Evolutionary conservation across 2,888 invertebrate species (phyloP).

Genomic region (Galerucella pusilla): DNA sequence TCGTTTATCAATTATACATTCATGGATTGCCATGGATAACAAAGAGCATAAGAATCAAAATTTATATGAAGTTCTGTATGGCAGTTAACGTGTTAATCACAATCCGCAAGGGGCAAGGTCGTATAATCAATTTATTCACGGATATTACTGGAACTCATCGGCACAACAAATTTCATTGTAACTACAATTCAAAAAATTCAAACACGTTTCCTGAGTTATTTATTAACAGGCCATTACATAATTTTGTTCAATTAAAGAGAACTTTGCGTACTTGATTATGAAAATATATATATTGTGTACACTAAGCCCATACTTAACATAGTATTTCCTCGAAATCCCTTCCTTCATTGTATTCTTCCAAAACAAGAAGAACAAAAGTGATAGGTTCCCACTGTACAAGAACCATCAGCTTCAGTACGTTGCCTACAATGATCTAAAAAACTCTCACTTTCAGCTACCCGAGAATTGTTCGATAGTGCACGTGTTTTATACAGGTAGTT

Average conservation of each 20-base stretch:
- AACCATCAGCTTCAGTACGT: slow-evolving; percentile 36
- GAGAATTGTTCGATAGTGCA: slow-evolving; percentile 15
- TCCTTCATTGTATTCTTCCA: slow-evolving; percentile 3
- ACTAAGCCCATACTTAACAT: neutral
- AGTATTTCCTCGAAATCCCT: slow-evolving; percentile 16
- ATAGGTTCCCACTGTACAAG: slow-evolving; percentile 24
- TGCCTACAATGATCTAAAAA: slow-evolving; percentile 39
- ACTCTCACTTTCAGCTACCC: slow-evolving; percentile 40
- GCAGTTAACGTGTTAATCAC: too few relatives aligned
- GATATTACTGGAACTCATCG: neutral
- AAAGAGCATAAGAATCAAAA: too few relatives aligned
- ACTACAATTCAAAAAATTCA: neutral
- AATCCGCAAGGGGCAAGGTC: too few relatives aligned
- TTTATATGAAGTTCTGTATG: too few relatives aligned
- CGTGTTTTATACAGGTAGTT: slow-evolving; percentile 33
- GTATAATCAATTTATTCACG: neutral
- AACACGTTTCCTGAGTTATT: neutral
- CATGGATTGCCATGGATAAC: too few relatives aligned
- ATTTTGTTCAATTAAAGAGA: neutral
- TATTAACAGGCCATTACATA: neutral
- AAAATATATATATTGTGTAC: neutral
- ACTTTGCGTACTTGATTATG: neutral
- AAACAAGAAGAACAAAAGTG: slow-evolving; percentile 23
- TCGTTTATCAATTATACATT: too few relatives aligned
- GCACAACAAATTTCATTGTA: neutral